Conservation (phyloP, 2,797 vertebrate species). For the Myiotriccus ornatus region DNA sequence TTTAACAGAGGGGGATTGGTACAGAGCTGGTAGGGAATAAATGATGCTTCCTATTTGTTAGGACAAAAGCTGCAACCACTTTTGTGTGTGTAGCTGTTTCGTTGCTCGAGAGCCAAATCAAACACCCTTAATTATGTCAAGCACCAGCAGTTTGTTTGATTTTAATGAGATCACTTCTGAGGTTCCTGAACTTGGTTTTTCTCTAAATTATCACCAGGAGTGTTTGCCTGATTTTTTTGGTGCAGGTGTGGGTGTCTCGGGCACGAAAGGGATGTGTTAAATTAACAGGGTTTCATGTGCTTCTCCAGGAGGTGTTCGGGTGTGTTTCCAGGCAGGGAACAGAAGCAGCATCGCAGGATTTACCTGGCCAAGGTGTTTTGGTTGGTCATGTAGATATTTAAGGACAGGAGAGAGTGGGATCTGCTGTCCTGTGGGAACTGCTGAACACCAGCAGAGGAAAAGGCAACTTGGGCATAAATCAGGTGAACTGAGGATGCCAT, state of each 20-base stretch:
- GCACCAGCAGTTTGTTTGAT: not conserved
- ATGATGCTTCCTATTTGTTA: not conserved
- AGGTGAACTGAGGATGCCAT: not conserved
- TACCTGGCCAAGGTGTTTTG: not conserved
- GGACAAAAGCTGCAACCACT: conserved; percentile 55
- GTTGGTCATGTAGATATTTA: not conserved
- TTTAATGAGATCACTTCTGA: conserved; percentile 25
- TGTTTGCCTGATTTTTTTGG: not conserved
- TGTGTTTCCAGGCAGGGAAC: not conserved
- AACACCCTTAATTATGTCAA: conserved; percentile 20
- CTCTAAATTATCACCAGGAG: not conserved
- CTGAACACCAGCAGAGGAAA: not conserved
- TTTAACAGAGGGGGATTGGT: not conserved
- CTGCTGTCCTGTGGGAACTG: not conserved
- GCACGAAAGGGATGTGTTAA: not conserved
- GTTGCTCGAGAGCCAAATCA: not conserved
- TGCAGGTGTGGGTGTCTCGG: not conserved
- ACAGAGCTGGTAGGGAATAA: not conserved
- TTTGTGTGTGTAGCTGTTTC: not conserved
- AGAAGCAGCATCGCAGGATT: not conserved
- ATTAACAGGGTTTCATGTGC: not conserved
- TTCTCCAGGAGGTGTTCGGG: not conserved
- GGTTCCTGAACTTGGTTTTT: not conserved
- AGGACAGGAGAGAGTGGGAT: not conserved
- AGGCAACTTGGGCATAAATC: not conserved